Evolutionary conservation across 2,113 vertebrate genomes (phyloP).

Genomic region (crab-eating macaque (Macaca fascicularis)): DNA sequence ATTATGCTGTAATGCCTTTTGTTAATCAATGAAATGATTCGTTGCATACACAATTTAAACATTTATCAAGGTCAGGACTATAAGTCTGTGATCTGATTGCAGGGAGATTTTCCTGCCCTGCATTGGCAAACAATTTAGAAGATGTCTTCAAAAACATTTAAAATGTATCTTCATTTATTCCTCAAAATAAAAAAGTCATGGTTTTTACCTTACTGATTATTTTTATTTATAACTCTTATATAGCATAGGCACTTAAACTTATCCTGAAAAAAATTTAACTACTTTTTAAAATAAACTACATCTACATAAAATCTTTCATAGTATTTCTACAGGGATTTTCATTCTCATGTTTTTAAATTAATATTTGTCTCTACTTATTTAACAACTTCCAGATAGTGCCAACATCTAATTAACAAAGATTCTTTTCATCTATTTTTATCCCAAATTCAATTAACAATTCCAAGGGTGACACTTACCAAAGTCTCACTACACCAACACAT

Average conservation of each 20-base stretch:
- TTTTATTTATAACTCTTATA: constrained; percentile 19
- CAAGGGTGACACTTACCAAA: constrained; percentile 60
- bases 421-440: constrained; percentile 69
- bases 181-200: neutral
- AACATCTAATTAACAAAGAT: constrained; percentile 63
- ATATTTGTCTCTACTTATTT: constrained; percentile 48
- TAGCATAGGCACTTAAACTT: neutral
- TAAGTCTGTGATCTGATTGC: neutral
- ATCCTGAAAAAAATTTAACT: constrained; percentile 40
- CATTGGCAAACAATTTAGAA: neutral
- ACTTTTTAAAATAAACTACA: constrained; percentile 7
- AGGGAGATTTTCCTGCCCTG: neutral
- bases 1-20: neutral
- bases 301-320: constrained; percentile 78
- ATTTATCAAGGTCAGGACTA: neutral
- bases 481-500: constrained; percentile 29
- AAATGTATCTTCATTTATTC: neutral
- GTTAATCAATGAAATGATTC: constrained; percentile 24
- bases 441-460: constrained; percentile 62
- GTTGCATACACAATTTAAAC: neutral
- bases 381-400: neutral
- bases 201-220: neutral
- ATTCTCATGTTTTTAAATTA: constrained; percentile 52
- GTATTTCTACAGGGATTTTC: neutral
- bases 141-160: neutral